Evolutionary conservation across 2,888 invertebrate genomes (phyloP).

Genomic region (Stenotaenia linearis): DNA sequence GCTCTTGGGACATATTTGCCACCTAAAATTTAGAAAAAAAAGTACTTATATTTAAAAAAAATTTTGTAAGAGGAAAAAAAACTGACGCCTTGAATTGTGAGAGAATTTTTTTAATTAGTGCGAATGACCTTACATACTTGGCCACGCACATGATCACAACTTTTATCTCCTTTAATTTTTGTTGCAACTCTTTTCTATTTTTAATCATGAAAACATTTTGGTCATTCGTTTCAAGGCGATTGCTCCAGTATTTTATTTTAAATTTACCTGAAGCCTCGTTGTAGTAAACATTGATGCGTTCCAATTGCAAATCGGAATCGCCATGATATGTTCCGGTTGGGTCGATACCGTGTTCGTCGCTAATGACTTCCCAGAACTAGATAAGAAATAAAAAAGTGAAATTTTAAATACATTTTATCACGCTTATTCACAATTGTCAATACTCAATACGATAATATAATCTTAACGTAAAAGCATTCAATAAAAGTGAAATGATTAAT

Average conservation of each 20-base stretch:
- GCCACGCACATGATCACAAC: background rate
- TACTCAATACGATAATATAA: too few species aligned
- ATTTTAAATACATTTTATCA: background rate
- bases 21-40: slow-evolving; percentile 49
- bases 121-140: background rate
- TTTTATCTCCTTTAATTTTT: too few species aligned
- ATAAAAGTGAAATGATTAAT: background rate
- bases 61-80: background rate
- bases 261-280: slow-evolving; percentile 46
- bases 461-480: background rate
- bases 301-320: slow-evolving; percentile 49
- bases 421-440: background rate
- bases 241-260: background rate
- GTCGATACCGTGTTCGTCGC: slow-evolving; percentile 47
- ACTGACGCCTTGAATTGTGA: background rate
- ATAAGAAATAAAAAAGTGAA: background rate
- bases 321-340: slow-evolving; percentile 45
- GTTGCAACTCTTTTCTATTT: background rate
- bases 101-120: background rate
- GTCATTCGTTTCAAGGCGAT: slow-evolving; percentile 4
- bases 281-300: slow-evolving; percentile 50
- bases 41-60: background rate
- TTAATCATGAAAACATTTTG: background rate
- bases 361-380: slow-evolving; percentile 46
- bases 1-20: slow-evolving; percentile 93